Conservation (phyloP, 2,888 invertebrate genomes). For the Hyles lineata region DNA sequence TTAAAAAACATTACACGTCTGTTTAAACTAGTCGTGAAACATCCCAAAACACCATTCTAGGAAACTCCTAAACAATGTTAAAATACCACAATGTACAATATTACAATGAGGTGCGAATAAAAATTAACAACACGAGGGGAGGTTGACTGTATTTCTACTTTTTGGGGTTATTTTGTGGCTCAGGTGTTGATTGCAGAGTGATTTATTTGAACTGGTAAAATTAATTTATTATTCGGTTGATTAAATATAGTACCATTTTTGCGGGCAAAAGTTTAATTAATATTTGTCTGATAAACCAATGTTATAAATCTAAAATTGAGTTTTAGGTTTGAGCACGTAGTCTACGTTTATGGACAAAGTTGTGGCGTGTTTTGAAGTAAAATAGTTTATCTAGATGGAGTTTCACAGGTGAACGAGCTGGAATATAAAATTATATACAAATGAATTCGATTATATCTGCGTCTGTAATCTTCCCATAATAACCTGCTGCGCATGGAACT, state of each 20-base stretch:
- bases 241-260: neutral
- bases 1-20: neutral
- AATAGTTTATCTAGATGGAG: no score
- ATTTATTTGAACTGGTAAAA: neutral
- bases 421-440: no score
- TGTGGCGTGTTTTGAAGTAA: no score
- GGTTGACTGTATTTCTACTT: slow-evolving; percentile 3
- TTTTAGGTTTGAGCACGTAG: no score
- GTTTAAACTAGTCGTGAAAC: neutral
- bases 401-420: no score
- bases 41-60: neutral
- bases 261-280: neutral
- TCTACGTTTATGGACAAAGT: no score
- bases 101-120: slow-evolving; percentile 3
- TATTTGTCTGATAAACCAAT: neutral
- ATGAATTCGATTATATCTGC: no score
- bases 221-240: neutral
- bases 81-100: neutral
- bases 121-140: neutral
- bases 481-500: no score
- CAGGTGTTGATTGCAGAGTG: neutral
- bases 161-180: neutral
- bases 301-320: neutral
- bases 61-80: neutral
- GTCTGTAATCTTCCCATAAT: no score